Conservation (phyloP, 2,113 vertebrate species). For the Ochotona princeps region DNA sequence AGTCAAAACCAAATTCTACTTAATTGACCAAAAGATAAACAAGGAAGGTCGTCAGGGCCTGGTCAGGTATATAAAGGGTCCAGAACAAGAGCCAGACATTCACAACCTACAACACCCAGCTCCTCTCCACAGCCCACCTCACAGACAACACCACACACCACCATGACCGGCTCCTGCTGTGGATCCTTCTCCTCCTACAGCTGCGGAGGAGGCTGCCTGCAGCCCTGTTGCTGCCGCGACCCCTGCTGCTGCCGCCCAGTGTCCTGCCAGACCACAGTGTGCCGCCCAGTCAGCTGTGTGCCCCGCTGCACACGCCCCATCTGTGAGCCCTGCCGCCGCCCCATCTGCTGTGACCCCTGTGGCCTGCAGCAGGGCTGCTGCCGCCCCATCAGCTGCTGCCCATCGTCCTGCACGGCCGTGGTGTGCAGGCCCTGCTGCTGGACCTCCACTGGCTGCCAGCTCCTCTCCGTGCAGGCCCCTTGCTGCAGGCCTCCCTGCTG, state of each 20-base stretch:
- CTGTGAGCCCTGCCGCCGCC: slow-evolving; percentile 61
- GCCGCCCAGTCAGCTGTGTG: slow-evolving; percentile 65
- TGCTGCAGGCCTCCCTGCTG: slow-evolving; percentile 74
- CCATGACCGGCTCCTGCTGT: slow-evolving; percentile 70
- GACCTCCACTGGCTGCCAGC: slow-evolving; percentile 73
- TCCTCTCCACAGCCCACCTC: neutral
- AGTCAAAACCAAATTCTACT: slow-evolving; percentile 57
- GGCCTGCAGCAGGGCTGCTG: slow-evolving; percentile 73
- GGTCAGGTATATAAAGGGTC: slow-evolving; percentile 62
- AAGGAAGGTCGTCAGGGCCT: neutral
- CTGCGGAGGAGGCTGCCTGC: slow-evolving; percentile 31
- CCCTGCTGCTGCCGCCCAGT: slow-evolving; percentile 71
- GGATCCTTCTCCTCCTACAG: slow-evolving; percentile 51
- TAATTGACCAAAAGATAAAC: slow-evolving; percentile 71
- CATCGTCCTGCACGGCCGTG: slow-evolving; percentile 68
- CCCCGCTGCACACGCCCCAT: slow-evolving; percentile 67
- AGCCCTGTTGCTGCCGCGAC: slow-evolving; percentile 59
- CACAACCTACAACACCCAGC: neutral
- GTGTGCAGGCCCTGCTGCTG: slow-evolving; percentile 76
- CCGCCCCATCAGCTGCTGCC: slow-evolving; percentile 74
- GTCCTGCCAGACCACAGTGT: slow-evolving; percentile 73
- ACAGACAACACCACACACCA: neutral
- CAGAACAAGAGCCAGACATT: rapidly evolving
- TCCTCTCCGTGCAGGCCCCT: slow-evolving; percentile 66
- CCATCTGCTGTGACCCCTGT: slow-evolving; percentile 71